Evolutionary conservation across 2,113 vertebrate species (phyloP), one percentile per base, ranked within the genome.

Genomic region (Casuarius casuarius): DNA sequence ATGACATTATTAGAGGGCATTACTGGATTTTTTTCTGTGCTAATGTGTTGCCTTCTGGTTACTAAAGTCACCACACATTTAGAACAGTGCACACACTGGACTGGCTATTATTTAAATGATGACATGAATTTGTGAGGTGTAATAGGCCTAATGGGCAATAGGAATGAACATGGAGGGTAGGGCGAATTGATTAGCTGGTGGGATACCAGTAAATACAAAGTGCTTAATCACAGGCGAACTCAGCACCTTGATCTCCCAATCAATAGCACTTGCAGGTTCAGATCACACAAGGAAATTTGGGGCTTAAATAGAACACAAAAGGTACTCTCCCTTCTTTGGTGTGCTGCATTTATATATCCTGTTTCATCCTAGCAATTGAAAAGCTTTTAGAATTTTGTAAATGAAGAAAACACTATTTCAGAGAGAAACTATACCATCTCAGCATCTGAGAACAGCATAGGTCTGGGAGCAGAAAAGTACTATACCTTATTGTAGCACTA

Each of bases 121-220:
- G 33, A 44, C 66, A 83, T 19, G 72, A 77, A 10, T 11, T 38
- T 84, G 38, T 68, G 61, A 90, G 93, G n/a, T 35, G 35, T 65
- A 89, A 82, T 79, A 75, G 28, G 22, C 28, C 19, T 93, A 87
- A 83, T 35, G 31, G 75, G 61, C 65, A 86, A 59, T 18, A 71
- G 51, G 31, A 93, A 62, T 51, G 14, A 90, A 78, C 31, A 52
- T 92, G 61, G 70, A 84, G 51, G 26, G 70, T 58, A 81, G 65
- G 46, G 25, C 84, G 79, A 65, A 96, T 89, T 93, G 88, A 96
- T 93, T 87, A 87, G 33, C 83, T 92, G 7, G 61, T 93, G 88
- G 80, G 83, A 78, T 92, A 75, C 76, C 73, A 92, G 79, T 84
- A 92, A 97, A 92, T 84, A 78, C 83, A 84, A 94, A 92, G 51